These are phyloP conservation scores for Alloscopus bannaensis DNA, from an alignment of 2,888 invertebrate species.

Conservation along the genomic window DNA sequence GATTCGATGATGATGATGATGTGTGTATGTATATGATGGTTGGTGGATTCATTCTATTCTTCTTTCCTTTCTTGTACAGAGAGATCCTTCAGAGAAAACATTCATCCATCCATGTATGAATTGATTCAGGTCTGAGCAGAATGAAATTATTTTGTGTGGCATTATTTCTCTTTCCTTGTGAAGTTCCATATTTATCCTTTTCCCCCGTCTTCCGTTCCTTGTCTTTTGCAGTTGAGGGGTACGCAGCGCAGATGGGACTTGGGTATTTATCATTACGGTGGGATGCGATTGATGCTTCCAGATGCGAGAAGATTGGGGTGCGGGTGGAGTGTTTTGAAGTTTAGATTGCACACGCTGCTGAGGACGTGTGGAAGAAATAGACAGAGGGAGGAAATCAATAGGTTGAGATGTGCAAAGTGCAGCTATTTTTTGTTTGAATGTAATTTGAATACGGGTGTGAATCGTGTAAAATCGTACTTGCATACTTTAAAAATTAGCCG, in stretches of 20 bases:
- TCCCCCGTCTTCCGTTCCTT: slow-evolving; percentile 21
- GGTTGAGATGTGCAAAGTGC: too few relatives aligned
- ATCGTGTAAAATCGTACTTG: too few relatives aligned
- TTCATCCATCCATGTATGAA: slow-evolving; percentile 62
- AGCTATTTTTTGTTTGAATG: too few relatives aligned
- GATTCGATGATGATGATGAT: slow-evolving; percentile 15
- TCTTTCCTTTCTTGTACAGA: slow-evolving; percentile 31
- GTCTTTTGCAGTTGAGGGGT: slow-evolving; percentile 37
- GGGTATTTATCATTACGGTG: slow-evolving; percentile 47
- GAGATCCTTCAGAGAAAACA: slow-evolving; percentile 56
- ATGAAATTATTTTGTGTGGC: slow-evolving; percentile 71
- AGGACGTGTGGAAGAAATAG: too few relatives aligned
- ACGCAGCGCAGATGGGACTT: slow-evolving; percentile 42
- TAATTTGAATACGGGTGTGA: too few relatives aligned
- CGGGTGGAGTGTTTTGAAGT: too few relatives aligned
- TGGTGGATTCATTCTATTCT: slow-evolving; percentile 47
- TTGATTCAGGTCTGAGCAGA: slow-evolving; percentile 72
- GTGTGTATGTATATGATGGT: too few relatives aligned
- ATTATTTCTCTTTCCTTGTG: slow-evolving; percentile 42
- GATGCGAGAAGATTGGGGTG: neutral
- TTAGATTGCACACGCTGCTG: too few relatives aligned
- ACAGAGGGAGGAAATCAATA: too few relatives aligned
- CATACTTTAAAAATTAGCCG: too few relatives aligned
- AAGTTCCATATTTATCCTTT: slow-evolving; percentile 12
- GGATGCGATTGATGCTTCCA: slow-evolving; percentile 21